These are phyloP conservation scores for Cirrhinus mrigala DNA, from an alignment of 2,797 vertebrate species.

Conservation along the genomic window DNA sequence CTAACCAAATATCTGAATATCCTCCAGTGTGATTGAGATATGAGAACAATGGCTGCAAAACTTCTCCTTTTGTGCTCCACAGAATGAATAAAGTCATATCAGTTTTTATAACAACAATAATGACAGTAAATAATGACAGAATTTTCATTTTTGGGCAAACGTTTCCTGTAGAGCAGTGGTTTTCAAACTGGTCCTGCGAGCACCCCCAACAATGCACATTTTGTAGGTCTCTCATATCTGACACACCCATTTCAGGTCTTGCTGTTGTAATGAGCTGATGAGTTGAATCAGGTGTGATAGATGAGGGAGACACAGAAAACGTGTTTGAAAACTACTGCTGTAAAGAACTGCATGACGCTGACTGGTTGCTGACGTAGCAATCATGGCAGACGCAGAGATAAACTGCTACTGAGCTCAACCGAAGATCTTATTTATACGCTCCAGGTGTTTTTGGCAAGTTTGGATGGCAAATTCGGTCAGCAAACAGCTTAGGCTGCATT, in stretches of 20 bases:
- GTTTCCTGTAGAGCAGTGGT: too few relatives aligned
- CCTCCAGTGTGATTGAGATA: not conserved
- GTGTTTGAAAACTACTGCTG: not conserved
- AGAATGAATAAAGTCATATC: not conserved
- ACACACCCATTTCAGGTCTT: too few relatives aligned
- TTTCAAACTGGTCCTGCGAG: too few relatives aligned
- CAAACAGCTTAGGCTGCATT: constrained; percentile 21
- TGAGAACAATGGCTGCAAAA: not conserved
- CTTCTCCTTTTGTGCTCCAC: not conserved
- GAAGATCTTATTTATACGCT: constrained; percentile 15
- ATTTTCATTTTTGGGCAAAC: not conserved
- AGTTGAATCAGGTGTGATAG: too few relatives aligned
- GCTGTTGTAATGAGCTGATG: too few relatives aligned
- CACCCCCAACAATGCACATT: too few relatives aligned
- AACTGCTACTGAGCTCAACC: constrained; percentile 8
- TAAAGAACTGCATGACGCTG: not conserved
- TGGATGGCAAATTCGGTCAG: constrained; percentile 2
- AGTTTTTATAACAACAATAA: not conserved
- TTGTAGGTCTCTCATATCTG: too few relatives aligned
- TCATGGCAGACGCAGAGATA: not conserved
- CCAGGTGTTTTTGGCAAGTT: constrained; percentile 24
- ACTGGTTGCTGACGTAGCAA: not conserved
- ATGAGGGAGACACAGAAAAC: too few relatives aligned
- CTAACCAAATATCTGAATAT: not conserved
- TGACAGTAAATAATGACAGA: not conserved